These are phyloP conservation scores for Agrypnia vestita DNA, from an alignment of 1,140 invertebrate genomes.

Conservation along the genomic window DNA sequence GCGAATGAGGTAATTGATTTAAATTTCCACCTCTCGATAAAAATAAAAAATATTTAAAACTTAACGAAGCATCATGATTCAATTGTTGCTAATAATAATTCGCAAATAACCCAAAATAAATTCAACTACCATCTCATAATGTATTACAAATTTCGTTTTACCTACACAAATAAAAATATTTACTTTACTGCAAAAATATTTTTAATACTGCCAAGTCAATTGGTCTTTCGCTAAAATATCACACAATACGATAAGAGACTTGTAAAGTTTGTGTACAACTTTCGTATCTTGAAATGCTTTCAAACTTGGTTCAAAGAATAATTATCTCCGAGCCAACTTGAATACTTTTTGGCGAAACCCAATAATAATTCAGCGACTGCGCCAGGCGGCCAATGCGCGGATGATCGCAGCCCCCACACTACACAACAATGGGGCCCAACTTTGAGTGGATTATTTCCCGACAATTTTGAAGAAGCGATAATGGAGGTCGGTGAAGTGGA, in stretches of 20 bases:
- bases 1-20: too few species aligned
- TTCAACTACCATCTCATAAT: too few species aligned
- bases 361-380: slow-evolving; percentile 19
- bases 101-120: too few species aligned
- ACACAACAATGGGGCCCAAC: slow-evolving; percentile 51
- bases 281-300: neutral
- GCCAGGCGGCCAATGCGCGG: neutral
- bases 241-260: neutral
- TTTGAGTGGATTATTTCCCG: slow-evolving; percentile 47
- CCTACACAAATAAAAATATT: too few species aligned
- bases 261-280: slow-evolving; percentile 13
- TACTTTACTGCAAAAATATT: too few species aligned
- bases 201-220: too few species aligned
- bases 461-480: slow-evolving; percentile 54
- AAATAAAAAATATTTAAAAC: too few species aligned
- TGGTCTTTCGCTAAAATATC: too few species aligned
- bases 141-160: too few species aligned
- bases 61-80: too few species aligned
- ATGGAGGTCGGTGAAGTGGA: slow-evolving; percentile 48
- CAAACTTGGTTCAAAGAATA: neutral
- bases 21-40: too few species aligned
- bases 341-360: slow-evolving; percentile 27
- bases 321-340: neutral
- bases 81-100: too few species aligned
- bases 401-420: slow-evolving; percentile 1